Conservation (phyloP, 2,888 invertebrate species). For the Amblyjoppa proteus region DNA sequence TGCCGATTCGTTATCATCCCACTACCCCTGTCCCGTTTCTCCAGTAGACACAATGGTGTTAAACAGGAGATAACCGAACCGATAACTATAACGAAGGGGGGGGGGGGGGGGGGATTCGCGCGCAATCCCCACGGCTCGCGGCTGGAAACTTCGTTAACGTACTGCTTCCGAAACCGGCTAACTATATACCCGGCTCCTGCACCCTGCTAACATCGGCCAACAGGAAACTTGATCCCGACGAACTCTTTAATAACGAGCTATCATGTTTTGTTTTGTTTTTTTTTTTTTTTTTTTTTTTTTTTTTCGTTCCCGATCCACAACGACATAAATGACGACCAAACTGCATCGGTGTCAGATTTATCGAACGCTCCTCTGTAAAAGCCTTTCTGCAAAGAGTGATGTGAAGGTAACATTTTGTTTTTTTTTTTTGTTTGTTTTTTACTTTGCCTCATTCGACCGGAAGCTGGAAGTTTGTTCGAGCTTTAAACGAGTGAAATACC, state of each 20-base stretch:
- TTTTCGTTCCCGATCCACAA: background rate
- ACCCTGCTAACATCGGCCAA: slow-evolving; percentile 2
- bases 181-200: slow-evolving; percentile 20
- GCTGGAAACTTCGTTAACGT: slow-evolving; percentile 73
- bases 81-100: slow-evolving; percentile 73
- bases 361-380: background rate
- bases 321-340: background rate
- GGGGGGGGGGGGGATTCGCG: slow-evolving; percentile 40
- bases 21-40: slow-evolving; percentile 59
- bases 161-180: slow-evolving; percentile 68
- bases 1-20: slow-evolving; percentile 81
- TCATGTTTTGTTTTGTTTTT: background rate
- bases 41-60: slow-evolving; percentile 81
- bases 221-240: slow-evolving; percentile 71
- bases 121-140: slow-evolving; percentile 53
- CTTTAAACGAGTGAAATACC: background rate
- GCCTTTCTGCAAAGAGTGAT: slow-evolving; percentile 9
- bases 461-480: background rate
- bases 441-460: background rate
- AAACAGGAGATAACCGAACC: slow-evolving; percentile 81
- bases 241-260: slow-evolving; percentile 74
- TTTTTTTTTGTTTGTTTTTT: background rate
- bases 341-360: background rate
- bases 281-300: background rate
- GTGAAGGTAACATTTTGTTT: no score